Evolutionary conservation across 2,113 vertebrate genomes (phyloP).

Genomic region (Herpetotheres cachinnans): DNA sequence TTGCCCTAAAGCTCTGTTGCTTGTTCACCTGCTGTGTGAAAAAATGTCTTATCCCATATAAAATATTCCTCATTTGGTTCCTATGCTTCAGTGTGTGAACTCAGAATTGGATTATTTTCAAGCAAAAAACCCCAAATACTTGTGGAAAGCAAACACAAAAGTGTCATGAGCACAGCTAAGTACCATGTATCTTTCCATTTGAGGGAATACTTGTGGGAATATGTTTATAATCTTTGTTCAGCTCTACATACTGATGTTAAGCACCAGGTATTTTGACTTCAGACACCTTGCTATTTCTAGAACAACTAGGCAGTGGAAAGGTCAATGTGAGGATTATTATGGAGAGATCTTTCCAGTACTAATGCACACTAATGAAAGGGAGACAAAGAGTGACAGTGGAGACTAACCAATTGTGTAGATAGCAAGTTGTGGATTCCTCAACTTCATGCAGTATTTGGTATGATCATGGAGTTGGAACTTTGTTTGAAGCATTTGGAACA

Average conservation of each 20-base stretch:
- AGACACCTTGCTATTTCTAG: conserved; percentile 17
- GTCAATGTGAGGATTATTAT: not conserved
- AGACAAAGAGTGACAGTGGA: not conserved
- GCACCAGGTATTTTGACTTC: not conserved
- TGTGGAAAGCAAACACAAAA: not conserved
- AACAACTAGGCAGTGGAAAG: not conserved
- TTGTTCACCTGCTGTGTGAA: not conserved
- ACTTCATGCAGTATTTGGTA: not conserved
- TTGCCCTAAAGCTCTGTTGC: not conserved
- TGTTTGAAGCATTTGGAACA: not conserved
- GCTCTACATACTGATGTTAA: not conserved
- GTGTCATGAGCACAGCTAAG: not conserved
- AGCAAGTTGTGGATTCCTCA: not conserved
- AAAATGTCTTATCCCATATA: not conserved
- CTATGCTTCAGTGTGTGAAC: not conserved
- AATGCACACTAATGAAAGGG: not conserved
- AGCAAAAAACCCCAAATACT: not conserved
- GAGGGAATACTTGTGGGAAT: not conserved
- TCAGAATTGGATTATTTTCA: not conserved
- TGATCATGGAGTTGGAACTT: not conserved
- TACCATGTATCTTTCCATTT: not conserved
- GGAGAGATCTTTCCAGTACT: not conserved
- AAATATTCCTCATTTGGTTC: not conserved
- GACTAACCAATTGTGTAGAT: not conserved
- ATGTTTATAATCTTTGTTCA: not conserved